Evolutionary conservation across 2,797 vertebrate species (phyloP).

Genomic region (Prunella strophiata): DNA sequence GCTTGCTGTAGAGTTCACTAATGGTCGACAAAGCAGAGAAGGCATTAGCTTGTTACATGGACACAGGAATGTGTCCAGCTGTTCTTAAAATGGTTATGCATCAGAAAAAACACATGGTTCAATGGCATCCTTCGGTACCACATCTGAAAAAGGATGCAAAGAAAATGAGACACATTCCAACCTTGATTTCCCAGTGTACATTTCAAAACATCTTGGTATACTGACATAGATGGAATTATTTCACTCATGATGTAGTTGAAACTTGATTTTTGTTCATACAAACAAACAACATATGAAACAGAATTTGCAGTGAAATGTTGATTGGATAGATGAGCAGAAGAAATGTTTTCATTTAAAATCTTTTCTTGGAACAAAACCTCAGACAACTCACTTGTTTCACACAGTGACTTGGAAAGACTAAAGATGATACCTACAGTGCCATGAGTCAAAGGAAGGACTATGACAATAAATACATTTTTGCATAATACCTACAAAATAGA

Average conservation of each 20-base stretch:
- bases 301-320: not conserved
- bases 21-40: not conserved
- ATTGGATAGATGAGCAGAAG: not conserved
- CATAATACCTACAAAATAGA: not conserved
- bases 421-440: rapidly evolving
- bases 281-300: not conserved
- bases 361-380: not conserved
- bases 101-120: not conserved
- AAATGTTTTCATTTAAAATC: not conserved
- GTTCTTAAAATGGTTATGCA: not conserved
- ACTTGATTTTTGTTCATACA: not conserved
- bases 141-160: not conserved
- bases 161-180: not conserved
- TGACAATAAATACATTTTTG: not conserved
- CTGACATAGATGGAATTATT: not conserved
- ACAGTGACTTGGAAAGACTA: not conserved
- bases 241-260: not conserved
- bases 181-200: not conserved
- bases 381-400: not conserved
- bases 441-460: not conserved
- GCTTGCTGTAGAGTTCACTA: not conserved
- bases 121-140: not conserved
- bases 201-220: not conserved
- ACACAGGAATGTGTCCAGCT: not conserved
- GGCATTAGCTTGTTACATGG: not conserved